Percentiles rank a stretch among this genome's conserved stretches.
Conservation (phyloP, 2,888 invertebrate species). For the Drosophila multiciliata region DNA sequence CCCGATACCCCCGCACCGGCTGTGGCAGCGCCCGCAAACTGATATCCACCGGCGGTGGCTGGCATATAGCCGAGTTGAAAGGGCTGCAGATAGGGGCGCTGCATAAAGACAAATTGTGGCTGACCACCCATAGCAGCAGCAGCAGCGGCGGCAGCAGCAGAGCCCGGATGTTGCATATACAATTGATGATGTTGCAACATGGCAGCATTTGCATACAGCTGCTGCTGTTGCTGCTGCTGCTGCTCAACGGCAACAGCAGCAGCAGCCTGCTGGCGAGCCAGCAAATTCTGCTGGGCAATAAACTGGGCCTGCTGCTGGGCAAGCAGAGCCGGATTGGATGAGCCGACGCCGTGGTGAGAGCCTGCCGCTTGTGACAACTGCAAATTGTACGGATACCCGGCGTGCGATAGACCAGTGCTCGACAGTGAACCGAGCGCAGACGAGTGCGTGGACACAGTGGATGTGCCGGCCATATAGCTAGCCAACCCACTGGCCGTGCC, state of each 20-base stretch:
- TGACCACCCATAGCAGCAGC: constrained; percentile 75
- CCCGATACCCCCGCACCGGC: constrained; percentile 45
- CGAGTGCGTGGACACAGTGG: constrained; percentile 52
- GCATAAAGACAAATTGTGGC: constrained; percentile 84
- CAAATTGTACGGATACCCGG: constrained; percentile 80
- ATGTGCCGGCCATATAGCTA: constrained; percentile 57
- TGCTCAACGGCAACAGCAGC: constrained; percentile 86
- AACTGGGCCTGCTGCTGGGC: constrained; percentile 87
- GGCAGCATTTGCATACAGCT: constrained; percentile 76
- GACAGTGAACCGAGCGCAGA: constrained; percentile 44
- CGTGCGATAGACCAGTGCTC: constrained; percentile 58
- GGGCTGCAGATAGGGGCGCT: constrained; percentile 83
- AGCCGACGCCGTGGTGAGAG: constrained; percentile 31
- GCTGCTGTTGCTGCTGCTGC: constrained; percentile 73
- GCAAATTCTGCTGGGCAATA: constrained; percentile 89
- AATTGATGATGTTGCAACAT: constrained; percentile 75
- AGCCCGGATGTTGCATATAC: constrained; percentile 70
- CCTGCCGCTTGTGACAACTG: constrained; percentile 82
- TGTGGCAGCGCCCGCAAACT: constrained; percentile 48
- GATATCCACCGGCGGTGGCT: constrained; percentile 59
- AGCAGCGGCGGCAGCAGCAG: constrained; percentile 63
- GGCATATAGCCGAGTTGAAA: constrained; percentile 82
- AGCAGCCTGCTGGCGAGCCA: constrained; percentile 89
- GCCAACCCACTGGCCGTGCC: constrained; percentile 52
- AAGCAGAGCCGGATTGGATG: constrained; percentile 84